Evolutionary conservation across 1,140 invertebrate species (phyloP), one percentile per base, ranked within the genome.

Genomic region (Cotesia vestalis): DNA sequence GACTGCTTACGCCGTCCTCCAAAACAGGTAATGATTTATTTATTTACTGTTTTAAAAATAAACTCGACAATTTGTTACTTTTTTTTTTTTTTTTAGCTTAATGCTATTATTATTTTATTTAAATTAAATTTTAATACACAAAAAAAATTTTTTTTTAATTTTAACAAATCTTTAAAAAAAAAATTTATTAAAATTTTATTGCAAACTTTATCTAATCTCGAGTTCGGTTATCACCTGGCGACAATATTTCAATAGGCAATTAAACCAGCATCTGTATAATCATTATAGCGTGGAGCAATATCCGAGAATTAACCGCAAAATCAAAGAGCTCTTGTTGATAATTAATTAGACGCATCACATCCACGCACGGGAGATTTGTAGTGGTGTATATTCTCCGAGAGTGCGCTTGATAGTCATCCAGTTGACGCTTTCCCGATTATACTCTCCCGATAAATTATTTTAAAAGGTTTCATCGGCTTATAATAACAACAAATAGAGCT

Each of bases 1-100:
- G 83, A 74, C 70, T 85, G 52, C 71, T 85, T 40, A 77, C 80
- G 73, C 82, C 81, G 66, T 74, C 81, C 62, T 80, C 83, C 72
- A 83, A 81, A 76, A 79, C 78, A 84, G 83, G 83, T 82, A n/a
- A n/a, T n/a, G n/a, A 72, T 11, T 35, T 14, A 9, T 46, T 66
- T 66, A 8, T 51, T 14, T 1, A 27, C 27, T 27, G 27, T 3
- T 57, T 4, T 17, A 57, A 57, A 57, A 57, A 27, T 17, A 27
- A 57, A 57, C n/a, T 57, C 11, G 11, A 5, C 40, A 46, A 46
- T 6, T 46, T 46, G 11, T 46, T n/a, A 14, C 17, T 17, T 17
- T 34, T 8, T 57, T 17, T 17, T 57, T 57, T 57, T 57, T 57
- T 17, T 57, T 57, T n/a, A 52, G 46, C 27, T 27, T 27, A 27